These are phyloP conservation scores for Melinaea menophilus DNA, from an alignment of 2,888 invertebrate species.

Conservation along the genomic window DNA sequence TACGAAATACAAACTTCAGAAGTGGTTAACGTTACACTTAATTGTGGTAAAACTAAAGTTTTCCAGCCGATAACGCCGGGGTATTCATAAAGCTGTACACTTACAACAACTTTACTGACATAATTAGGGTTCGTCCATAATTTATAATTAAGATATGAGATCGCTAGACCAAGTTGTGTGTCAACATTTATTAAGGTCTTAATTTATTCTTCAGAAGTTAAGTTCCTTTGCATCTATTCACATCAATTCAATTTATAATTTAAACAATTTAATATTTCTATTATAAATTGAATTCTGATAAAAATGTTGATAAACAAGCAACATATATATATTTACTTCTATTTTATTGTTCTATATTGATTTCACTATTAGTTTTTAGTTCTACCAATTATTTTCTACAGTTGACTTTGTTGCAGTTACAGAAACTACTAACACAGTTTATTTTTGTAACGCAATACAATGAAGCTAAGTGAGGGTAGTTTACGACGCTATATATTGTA, in stretches of 20 bases:
- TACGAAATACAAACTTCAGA: constrained; percentile 48
- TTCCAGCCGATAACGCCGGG: constrained; percentile 51
- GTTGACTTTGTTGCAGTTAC: constrained; percentile 5
- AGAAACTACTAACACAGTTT: constrained; percentile 17
- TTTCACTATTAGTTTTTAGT: not conserved
- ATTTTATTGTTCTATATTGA: too few relatives aligned
- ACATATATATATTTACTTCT: too few relatives aligned
- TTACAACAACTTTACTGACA: constrained; percentile 18
- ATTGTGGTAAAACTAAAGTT: constrained; percentile 72
- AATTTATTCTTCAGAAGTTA: too few relatives aligned
- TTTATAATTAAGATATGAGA: not conserved
- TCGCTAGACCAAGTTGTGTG: too few relatives aligned
- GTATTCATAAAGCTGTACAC: constrained; percentile 19
- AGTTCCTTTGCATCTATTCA: too few relatives aligned
- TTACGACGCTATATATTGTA: constrained; percentile 29
- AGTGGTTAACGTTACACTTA: constrained; percentile 67
- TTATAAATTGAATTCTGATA: too few relatives aligned
- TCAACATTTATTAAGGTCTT: too few relatives aligned
- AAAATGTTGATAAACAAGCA: too few relatives aligned
- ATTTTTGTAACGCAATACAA: constrained; percentile 33
- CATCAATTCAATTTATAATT: too few relatives aligned
- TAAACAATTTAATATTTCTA: too few relatives aligned
- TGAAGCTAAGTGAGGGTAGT: constrained; percentile 29
- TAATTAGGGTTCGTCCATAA: constrained; percentile 9
- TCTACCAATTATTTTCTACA: not conserved